Conservation (phyloP, 2,888 invertebrate genomes). For the Ormyrus pomaceus region DNA sequence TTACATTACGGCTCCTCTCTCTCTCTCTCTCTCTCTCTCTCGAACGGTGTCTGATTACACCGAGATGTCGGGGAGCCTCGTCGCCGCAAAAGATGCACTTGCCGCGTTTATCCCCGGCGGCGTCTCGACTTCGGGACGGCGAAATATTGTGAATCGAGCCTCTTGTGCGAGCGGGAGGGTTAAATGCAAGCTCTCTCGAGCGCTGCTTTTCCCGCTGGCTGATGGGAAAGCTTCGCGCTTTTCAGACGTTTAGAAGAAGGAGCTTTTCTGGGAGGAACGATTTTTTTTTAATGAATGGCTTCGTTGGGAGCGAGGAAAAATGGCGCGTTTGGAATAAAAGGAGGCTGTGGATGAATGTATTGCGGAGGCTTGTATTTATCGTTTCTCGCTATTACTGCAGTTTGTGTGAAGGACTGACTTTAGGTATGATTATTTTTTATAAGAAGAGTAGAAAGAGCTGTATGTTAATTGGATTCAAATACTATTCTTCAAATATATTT, state of each 20-base stretch:
- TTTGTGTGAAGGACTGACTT: no score
- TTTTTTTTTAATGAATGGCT: conserved; percentile 28
- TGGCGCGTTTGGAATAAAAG: neutral
- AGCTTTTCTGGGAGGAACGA: no score
- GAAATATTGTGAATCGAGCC: conserved; percentile 58
- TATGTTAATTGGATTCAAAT: no score
- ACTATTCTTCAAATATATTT: no score
- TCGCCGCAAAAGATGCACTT: conserved; percentile 67
- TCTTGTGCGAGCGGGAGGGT: neutral
- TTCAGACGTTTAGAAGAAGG: neutral
- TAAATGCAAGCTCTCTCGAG: no score
- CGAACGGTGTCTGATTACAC: conserved; percentile 74
- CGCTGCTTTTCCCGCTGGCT: no score
- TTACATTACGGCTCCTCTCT: conserved; percentile 61
- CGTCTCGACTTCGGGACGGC: conserved; percentile 59
- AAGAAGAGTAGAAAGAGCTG: no score
- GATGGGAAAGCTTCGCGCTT: neutral
- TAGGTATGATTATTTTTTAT: no score
- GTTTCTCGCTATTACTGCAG: no score
- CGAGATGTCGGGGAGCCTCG: conserved; percentile 72
- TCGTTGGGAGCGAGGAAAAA: neutral
- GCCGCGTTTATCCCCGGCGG: conserved; percentile 58
- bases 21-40: neutral
- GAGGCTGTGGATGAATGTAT: neutral
- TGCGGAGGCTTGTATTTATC: no score